phyloP scores from a whole-genome alignment of 2,888 invertebrate species.

The Agrotis exclamationis region DNA sequence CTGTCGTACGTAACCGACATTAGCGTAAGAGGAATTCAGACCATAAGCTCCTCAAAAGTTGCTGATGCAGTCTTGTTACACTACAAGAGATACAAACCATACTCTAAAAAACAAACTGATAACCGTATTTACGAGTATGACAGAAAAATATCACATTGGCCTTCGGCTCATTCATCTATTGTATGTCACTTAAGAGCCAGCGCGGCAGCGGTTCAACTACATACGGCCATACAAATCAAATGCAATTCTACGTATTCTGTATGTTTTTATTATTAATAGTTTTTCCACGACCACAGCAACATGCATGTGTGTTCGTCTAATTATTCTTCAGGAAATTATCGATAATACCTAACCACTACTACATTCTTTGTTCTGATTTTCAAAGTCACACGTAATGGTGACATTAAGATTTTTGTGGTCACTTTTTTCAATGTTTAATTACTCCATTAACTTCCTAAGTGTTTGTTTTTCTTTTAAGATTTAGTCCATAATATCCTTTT shows the following conservation, averaged over 20 bases:
- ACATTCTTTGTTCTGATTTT: background rate
- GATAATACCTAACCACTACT: background rate
- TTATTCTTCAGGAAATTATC: no score
- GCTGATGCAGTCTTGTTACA: no score
- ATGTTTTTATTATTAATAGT: background rate
- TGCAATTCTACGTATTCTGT: background rate
- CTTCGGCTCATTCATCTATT: conserved; percentile 39
- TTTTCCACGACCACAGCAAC: background rate
- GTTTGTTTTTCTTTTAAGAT: background rate
- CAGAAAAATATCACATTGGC: conserved; percentile 17
- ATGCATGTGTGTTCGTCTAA: background rate
- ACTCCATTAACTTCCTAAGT: background rate
- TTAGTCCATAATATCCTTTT: background rate
- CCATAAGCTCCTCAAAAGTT: no score
- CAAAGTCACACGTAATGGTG: background rate
- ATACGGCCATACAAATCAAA: conserved; percentile 3
- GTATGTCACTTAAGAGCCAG: conserved; percentile 33
- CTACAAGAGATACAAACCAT: background rate
- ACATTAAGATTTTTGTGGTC: background rate
- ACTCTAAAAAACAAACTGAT: background rate
- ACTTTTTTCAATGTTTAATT: background rate
- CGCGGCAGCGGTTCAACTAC: background rate
- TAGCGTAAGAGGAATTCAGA: no score
- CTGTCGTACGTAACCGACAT: no score
- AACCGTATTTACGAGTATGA: conserved; percentile 13